Evolutionary conservation across 2,113 vertebrate species (phyloP).

Genomic region (Epinephelus fuscoguttatus): DNA sequence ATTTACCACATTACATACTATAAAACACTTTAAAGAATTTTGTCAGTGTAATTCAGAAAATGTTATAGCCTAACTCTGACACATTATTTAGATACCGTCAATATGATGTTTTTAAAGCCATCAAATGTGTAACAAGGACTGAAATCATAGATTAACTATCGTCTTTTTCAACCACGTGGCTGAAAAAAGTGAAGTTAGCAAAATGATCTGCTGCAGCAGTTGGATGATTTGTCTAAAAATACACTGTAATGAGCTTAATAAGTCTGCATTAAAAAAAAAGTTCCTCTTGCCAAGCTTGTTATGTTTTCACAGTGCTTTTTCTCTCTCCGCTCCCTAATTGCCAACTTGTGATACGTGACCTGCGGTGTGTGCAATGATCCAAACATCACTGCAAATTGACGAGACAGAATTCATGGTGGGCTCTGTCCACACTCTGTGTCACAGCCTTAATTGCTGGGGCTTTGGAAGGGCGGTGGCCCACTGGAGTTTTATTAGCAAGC

Average conservation of each 20-base stretch:
- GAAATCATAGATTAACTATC: neutral
- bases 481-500: conserved; percentile 18
- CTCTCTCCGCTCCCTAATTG: conserved; percentile 45
- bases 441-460: conserved; percentile 54
- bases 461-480: conserved; percentile 1
- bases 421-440: conserved; percentile 11
- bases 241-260: conserved; percentile 39
- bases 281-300: conserved; percentile 6
- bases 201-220: neutral
- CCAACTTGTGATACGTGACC: conserved; percentile 40
- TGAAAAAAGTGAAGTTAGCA: neutral
- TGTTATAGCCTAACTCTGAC: no score
- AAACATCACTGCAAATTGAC: conserved; percentile 65
- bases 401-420: conserved; percentile 49
- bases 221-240: conserved; percentile 21
- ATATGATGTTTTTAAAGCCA: neutral
- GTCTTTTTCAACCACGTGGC: neutral
- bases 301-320: conserved; percentile 3
- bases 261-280: conserved; percentile 33
- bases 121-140: neutral
- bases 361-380: conserved; percentile 48
- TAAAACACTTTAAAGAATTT: neutral
- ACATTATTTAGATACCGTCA: neutral
- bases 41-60: neutral
- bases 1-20: neutral